phyloP scores from a whole-genome alignment of 2,888 invertebrate genomes.

The Clepsis dumicolana region DNA sequence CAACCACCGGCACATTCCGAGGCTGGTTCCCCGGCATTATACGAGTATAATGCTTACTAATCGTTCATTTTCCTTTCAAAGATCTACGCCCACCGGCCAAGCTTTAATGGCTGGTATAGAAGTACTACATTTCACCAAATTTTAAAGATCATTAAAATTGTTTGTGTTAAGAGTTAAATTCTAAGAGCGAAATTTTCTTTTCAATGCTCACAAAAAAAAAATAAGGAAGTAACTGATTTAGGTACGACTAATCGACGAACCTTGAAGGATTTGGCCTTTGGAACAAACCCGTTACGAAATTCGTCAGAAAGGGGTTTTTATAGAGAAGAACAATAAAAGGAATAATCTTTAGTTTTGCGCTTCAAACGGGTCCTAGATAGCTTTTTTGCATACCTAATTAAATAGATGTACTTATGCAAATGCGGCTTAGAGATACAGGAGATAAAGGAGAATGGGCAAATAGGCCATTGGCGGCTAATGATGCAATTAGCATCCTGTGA shows the following conservation, averaged over 20 bases:
- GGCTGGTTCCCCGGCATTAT: slow-evolving; percentile 19
- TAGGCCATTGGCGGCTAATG: too few species aligned
- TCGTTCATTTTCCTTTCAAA: slow-evolving; percentile 36
- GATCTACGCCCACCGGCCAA: slow-evolving; percentile 20
- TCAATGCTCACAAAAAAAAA: not conserved
- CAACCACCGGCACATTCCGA: slow-evolving; percentile 32
- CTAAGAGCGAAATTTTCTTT: not conserved
- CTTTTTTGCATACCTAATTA: not conserved
- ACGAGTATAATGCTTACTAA: slow-evolving; percentile 39
- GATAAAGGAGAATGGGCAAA: too few species aligned
- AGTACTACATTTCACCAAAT: slow-evolving; percentile 13
- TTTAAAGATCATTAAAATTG: not conserved
- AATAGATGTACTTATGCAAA: too few species aligned
- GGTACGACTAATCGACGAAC: not conserved
- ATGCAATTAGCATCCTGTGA: too few species aligned
- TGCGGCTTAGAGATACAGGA: too few species aligned
- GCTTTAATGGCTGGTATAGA: slow-evolving; percentile 15
- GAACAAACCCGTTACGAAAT: not conserved
- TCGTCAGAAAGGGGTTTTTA: not conserved
- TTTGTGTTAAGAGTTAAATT: not conserved
- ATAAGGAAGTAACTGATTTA: not conserved
- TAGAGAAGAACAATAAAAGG: not conserved
- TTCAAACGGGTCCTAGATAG: not conserved
- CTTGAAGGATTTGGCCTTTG: not conserved
- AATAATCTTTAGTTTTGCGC: too few species aligned